Evolutionary conservation across 2,888 invertebrate species (phyloP), one percentile per base, ranked within the genome.

Genomic region (Megaustenia siamemsis): DNA sequence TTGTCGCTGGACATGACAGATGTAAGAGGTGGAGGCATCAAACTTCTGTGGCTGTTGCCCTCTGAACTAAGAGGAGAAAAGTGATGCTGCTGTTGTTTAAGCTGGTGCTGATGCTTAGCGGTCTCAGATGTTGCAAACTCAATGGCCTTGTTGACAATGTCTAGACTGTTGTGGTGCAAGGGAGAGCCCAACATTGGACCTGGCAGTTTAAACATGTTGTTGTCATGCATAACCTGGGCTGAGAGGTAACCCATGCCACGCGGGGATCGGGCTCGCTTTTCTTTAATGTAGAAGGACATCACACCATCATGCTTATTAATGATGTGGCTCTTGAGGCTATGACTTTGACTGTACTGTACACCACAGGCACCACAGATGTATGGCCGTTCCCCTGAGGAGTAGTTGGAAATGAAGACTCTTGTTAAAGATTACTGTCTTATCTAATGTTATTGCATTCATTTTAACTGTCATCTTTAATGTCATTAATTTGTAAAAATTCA

Each of bases 351-450:
- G 88, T 93, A 94, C 87, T 93, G 92, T 66, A 93, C 93, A 10
- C 94, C 94, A 89, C 94, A 94, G 0, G 92, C 93, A 63, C 93
- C 93, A 88, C 93, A 94, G 83, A 92, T 93, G 88, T 94, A 94
- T 6, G 94, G 94, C 28, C 93, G 88, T 85, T 94, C 93, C 73
- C 93, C 93, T 93, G 89, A 10, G 88, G 32, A 63, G 28, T n/a
- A 73, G 18, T 15, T 21, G 12, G 45, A 6, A 45, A 45, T 10
- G 45, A n/a, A n/a, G n/a, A n/a, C n/a, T n/a, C n/a, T n/a, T n/a
- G n/a, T n/a, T n/a, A n/a, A n/a, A n/a, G n/a, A n/a, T n/a, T n/a
- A n/a, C n/a, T n/a, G n/a, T n/a, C n/a, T n/a, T n/a, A n/a, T n/a
- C n/a, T n/a, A n/a, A n/a, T n/a, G n/a, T n/a, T n/a, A n/a, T n/a